Percentiles rank a stretch among this genome's conserved stretches.
Conservation (phyloP, 92 coral and sea anemone species). For the Desmophyllum pertusum region DNA sequence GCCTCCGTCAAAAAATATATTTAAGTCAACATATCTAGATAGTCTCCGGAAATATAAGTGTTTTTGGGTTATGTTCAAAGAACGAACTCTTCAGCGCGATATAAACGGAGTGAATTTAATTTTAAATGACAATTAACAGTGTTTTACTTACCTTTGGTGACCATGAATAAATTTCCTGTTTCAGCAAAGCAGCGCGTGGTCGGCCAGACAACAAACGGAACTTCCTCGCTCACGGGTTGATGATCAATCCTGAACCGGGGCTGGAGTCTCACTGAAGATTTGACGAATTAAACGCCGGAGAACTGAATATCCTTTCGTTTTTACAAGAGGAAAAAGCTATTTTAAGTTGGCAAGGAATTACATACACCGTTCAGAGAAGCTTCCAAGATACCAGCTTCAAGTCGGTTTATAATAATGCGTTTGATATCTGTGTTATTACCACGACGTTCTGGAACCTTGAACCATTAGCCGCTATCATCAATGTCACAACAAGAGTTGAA, state of each 20-base stretch:
- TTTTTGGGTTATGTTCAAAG: not conserved
- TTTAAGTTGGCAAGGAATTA: not conserved
- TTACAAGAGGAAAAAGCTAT: not conserved
- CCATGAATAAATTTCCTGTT: not conserved
- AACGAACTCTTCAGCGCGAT: not conserved
- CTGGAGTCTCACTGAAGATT: not conserved
- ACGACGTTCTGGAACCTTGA: conserved; percentile 1
- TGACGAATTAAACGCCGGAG: not conserved
- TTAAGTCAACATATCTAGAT: not conserved
- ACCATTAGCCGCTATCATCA: not conserved
- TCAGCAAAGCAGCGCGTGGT: not conserved
- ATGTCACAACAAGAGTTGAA: conserved; percentile 26
- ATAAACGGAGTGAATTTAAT: not conserved
- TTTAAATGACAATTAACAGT: not conserved
- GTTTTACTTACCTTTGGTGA: conserved; percentile 14
- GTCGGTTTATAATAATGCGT: not conserved
- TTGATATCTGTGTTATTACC: not conserved
- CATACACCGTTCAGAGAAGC: not conserved
- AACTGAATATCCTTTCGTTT: not conserved
- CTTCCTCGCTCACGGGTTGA: not conserved
- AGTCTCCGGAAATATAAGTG: not conserved
- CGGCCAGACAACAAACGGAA: not conserved
- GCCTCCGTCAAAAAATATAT: too few species aligned
- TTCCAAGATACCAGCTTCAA: not conserved
- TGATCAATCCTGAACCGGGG: not conserved